phyloP scores from a whole-genome alignment of 2,113 vertebrate genomes.

The Actenoides hombroni region DNA sequence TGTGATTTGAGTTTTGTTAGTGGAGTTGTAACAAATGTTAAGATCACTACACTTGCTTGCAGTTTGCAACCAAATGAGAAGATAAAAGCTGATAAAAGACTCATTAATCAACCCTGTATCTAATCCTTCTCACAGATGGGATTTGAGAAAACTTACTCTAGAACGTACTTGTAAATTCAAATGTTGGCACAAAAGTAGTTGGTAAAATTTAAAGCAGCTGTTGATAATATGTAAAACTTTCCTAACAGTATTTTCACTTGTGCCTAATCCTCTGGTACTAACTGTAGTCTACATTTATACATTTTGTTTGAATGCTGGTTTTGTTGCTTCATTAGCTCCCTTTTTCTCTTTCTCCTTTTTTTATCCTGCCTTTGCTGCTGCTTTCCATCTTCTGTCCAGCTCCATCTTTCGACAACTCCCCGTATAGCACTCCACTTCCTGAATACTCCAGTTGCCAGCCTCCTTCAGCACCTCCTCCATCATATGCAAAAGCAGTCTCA shows the following conservation, averaged over 20 bases:
- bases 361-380: conserved; percentile 83
- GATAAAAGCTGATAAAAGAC: background rate
- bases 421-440: conserved; percentile 85
- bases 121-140: background rate
- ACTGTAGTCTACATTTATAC: conserved; percentile 79
- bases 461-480: conserved; percentile 82
- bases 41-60: conserved; percentile 54
- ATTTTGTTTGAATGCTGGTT: conserved; percentile 86
- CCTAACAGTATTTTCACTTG: conserved; percentile 64
- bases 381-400: conserved; percentile 78
- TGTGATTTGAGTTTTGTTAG: background rate
- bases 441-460: conserved; percentile 87
- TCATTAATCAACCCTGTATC: background rate
- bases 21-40: background rate
- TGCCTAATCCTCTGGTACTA: conserved; percentile 82
- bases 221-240: conserved; percentile 60
- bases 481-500: conserved; percentile 84
- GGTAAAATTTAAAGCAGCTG: conserved; percentile 32
- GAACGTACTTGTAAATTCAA: background rate
- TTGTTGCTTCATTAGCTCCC: conserved; percentile 90
- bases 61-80: conserved; percentile 12
- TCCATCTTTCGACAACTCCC: conserved; percentile 92
- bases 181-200: conserved; percentile 47
- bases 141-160: conserved; percentile 12
- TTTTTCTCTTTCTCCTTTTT: conserved; percentile 86